Evolutionary conservation across 2,797 vertebrate genomes (phyloP).

Genomic region (Chaenodraco wilsoni): DNA sequence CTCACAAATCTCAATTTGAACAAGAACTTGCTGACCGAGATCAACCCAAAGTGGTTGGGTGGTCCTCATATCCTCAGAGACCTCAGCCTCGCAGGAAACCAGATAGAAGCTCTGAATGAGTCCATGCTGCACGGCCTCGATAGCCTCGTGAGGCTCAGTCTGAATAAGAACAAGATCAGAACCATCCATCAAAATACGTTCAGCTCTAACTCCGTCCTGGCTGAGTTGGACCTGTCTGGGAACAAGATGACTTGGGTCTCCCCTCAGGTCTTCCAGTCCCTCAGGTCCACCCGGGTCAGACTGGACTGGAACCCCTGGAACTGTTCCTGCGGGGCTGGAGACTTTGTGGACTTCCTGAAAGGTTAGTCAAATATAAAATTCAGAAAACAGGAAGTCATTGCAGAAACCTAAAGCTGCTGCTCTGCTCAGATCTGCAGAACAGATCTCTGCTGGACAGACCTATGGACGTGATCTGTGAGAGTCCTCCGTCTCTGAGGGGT

Average conservation of each 20-base stretch:
- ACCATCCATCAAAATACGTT: conserved; percentile 62
- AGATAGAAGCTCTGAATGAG: conserved; percentile 43
- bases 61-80: conserved; percentile 55
- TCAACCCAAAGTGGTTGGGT: conserved; percentile 75
- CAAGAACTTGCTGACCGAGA: conserved; percentile 64
- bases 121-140: conserved; percentile 51
- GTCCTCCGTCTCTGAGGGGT: conserved; percentile 64
- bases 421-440: conserved; percentile 72
- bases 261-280: conserved; percentile 44
- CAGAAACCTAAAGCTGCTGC: neutral
- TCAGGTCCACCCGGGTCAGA: conserved; percentile 55
- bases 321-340: conserved; percentile 75
- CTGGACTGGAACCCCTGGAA: conserved; percentile 82
- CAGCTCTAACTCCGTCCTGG: conserved; percentile 51
- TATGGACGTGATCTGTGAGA: conserved; percentile 68
- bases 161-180: conserved; percentile 74
- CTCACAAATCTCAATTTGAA: conserved; percentile 72
- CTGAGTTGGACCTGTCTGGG: conserved; percentile 77
- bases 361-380: conserved; percentile 48
- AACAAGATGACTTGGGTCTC: conserved; percentile 75
- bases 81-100: conserved; percentile 69
- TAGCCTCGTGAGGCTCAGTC: conserved; percentile 60
- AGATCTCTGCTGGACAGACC: conserved; percentile 67
- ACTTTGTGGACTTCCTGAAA: conserved; percentile 65
- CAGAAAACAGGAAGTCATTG: fast-evolving